Percentiles rank a stretch among this genome's conserved stretches.
Conservation (phyloP, 2,113 vertebrate species). For the Thunnus thynnus region DNA sequence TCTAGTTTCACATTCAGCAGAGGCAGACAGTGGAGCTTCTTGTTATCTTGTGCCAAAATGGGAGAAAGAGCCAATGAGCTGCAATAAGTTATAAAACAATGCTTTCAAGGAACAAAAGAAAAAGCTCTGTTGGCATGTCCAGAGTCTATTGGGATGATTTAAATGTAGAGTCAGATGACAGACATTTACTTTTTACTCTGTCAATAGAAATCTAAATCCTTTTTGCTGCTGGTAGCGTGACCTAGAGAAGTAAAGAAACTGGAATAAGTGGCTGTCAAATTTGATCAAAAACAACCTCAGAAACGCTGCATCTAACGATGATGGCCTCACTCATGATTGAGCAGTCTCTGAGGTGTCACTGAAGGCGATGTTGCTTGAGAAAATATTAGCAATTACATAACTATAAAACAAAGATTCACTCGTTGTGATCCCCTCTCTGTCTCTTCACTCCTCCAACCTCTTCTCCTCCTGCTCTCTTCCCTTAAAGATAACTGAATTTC, state of each 20-base stretch:
- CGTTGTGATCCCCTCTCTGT: neutral
- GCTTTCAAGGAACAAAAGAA: neutral
- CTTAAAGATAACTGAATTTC: slow-evolving; percentile 64
- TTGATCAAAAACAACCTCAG: slow-evolving; percentile 20
- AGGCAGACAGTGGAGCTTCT: neutral
- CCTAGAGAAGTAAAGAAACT: neutral
- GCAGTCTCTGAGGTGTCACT: slow-evolving; percentile 2
- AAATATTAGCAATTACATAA: slow-evolving; percentile 36
- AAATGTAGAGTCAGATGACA: neutral
- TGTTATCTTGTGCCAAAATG: neutral
- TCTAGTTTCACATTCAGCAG: slow-evolving; percentile 5
- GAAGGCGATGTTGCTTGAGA: neutral
- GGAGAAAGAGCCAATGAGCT: neutral
- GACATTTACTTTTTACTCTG: slow-evolving; percentile 19
- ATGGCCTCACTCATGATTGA: neutral
- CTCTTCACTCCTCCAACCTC: slow-evolving; percentile 26
- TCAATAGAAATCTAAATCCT: slow-evolving; percentile 9
- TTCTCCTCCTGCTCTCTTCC: slow-evolving; percentile 5
- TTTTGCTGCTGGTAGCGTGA: neutral
- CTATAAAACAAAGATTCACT: slow-evolving; percentile 42
- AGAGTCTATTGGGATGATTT: slow-evolving; percentile 23
- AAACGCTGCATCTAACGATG: slow-evolving; percentile 5
- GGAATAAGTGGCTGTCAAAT: slow-evolving; percentile 24
- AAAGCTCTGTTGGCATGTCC: neutral
- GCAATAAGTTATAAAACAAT: slow-evolving; percentile 3